A percentile compares a stretch with the other conserved stretches of the same genome.
These are phyloP conservation scores for Euwallacea fornicatus DNA, from an alignment of 1,140 invertebrate genomes.

Conservation along the genomic window DNA sequence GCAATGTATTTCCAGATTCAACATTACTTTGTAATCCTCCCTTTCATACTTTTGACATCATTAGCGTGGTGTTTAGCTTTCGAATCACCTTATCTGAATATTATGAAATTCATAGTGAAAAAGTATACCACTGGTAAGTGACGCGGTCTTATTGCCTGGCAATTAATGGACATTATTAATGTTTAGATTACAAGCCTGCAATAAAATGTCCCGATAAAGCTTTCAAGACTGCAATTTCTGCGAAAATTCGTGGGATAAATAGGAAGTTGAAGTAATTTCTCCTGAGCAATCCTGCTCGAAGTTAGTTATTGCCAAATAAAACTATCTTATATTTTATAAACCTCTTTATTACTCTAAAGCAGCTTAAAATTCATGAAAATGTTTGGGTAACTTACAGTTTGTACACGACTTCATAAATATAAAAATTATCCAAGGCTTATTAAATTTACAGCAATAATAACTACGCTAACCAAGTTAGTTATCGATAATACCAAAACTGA, in stretches of 20 bases:
- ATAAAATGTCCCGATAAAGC: not conserved
- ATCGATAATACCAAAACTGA: not conserved
- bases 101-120: slow-evolving; percentile 7
- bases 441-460: slow-evolving; percentile 16
- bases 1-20: slow-evolving; percentile 17
- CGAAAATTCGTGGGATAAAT: not conserved
- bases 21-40: slow-evolving; percentile 11
- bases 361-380: slow-evolving; percentile 10
- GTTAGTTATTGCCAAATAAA: not conserved
- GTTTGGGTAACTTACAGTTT: slow-evolving; percentile 29
- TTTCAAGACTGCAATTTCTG: not conserved
- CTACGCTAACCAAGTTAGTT: slow-evolving; percentile 7
- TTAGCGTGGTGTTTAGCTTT: slow-evolving; percentile 23
- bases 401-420: slow-evolving; percentile 24
- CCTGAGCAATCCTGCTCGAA: not conserved
- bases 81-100: slow-evolving; percentile 18
- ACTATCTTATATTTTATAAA: slow-evolving; percentile 3
- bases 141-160: too few relatives aligned
- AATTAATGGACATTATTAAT: too few relatives aligned
- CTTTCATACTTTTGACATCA: not conserved
- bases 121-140: too few relatives aligned
- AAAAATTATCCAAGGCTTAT: not conserved
- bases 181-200: not conserved
- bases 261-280: not conserved
- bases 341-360: slow-evolving; percentile 11